Percentiles rank a stretch among this genome's conserved stretches.
Conservation (phyloP, 2,797 vertebrate species). For the Sylvilagus floridanus region DNA sequence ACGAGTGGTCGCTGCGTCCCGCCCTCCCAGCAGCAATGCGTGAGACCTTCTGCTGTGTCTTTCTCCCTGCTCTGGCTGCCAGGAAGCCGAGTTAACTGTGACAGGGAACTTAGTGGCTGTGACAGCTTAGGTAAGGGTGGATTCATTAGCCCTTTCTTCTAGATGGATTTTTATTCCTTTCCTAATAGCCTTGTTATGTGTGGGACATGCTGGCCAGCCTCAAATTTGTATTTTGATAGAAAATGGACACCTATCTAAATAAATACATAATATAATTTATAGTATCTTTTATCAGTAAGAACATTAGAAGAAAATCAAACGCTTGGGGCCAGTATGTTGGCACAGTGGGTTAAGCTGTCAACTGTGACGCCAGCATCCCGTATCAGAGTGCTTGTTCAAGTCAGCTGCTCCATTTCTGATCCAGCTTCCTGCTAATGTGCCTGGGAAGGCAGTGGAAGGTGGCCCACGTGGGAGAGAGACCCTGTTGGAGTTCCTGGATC, state of each 20-base stretch:
- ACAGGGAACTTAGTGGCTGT: not conserved
- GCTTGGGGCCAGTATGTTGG: no score
- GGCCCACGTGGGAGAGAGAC: no score
- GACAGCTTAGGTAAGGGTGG: not conserved
- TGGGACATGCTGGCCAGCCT: not conserved
- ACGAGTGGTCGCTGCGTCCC: not conserved
- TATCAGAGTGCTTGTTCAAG: no score
- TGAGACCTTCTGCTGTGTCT: not conserved
- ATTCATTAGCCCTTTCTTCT: not conserved
- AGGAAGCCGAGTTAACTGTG: conserved; percentile 16
- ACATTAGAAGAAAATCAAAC: conserved; percentile 20
- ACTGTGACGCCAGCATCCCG: no score
- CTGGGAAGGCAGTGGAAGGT: no score
- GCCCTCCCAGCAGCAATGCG: not conserved
- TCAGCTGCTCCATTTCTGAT: no score
- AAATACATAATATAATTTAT: not conserved
- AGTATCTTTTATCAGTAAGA: conserved; percentile 10
- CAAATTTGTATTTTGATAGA: conserved; percentile 28
- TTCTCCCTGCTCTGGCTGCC: not conserved
- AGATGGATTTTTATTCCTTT: not conserved
- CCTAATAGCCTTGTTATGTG: not conserved
- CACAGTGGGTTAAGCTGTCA: no score
- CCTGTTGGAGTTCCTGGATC: no score
- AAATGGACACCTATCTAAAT: not conserved
- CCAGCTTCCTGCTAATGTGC: no score